Percentiles rank a stretch among this genome's conserved stretches.
phyloP scores from a whole-genome alignment of 2,888 invertebrate genomes.

The Epirrita christyi region DNA sequence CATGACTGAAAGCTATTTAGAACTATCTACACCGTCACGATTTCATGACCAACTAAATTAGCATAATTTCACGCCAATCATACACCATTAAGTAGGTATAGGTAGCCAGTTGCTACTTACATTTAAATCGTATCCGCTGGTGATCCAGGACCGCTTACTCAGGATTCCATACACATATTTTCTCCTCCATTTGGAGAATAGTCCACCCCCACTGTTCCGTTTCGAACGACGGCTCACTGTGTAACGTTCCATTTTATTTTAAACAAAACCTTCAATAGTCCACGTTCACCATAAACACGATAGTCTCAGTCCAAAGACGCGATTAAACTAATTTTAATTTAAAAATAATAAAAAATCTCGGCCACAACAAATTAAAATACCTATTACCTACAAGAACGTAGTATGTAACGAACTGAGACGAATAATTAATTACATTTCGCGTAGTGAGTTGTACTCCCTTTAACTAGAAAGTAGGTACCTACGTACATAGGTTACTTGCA shows the following conservation, averaged over 20 bases:
- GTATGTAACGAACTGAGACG: slow-evolving; percentile 68
- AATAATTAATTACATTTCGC: slow-evolving; percentile 43
- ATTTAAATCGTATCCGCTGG: slow-evolving; percentile 72
- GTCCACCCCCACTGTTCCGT: slow-evolving; percentile 66
- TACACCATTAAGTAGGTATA: background rate
- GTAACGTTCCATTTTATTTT: slow-evolving; percentile 64
- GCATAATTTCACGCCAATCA: slow-evolving; percentile 24
- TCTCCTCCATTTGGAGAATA: slow-evolving; percentile 68
- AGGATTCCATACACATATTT: slow-evolving; percentile 66
- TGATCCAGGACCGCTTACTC: slow-evolving; percentile 66
- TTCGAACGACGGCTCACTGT: slow-evolving; percentile 73
- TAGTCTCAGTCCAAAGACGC: slow-evolving; percentile 56
- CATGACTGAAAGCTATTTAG: slow-evolving; percentile 28
- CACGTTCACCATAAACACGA: slow-evolving; percentile 57
- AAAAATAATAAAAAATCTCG: slow-evolving; percentile 60
- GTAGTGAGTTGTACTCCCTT: slow-evolving; percentile 26
- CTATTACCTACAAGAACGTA: slow-evolving; percentile 61
- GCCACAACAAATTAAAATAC: slow-evolving; percentile 62
- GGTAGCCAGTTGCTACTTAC: slow-evolving; percentile 53
- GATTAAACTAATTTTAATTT: slow-evolving; percentile 66
- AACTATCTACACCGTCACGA: slow-evolving; percentile 12
- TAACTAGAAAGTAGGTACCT: slow-evolving; percentile 52
- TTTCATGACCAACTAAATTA: slow-evolving; percentile 27
- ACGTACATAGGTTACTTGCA: slow-evolving; percentile 46
- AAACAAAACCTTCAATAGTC: slow-evolving; percentile 42